These are phyloP conservation scores for Athene cunicularia DNA, from an alignment of 2,113 vertebrate species.

Conservation along the genomic window DNA sequence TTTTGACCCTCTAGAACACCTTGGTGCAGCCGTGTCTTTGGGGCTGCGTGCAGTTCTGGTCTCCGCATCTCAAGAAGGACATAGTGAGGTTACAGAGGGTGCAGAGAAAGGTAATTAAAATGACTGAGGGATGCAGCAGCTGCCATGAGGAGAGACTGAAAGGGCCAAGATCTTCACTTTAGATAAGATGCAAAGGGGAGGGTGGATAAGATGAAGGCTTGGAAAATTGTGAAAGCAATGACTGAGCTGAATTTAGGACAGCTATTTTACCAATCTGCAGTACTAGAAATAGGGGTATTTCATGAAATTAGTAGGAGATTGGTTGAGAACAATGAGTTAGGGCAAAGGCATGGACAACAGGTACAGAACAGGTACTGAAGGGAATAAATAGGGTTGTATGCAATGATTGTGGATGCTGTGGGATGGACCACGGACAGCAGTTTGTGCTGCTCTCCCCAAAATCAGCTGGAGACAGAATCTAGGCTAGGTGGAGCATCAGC, in stretches of 20 bases:
- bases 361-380: background rate
- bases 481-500: background rate
- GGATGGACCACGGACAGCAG: background rate
- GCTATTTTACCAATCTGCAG: background rate
- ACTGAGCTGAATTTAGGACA: background rate
- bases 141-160: background rate
- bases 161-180: background rate
- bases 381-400: background rate
- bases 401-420: accelerated
- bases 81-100: background rate
- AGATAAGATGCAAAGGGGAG: background rate
- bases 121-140: background rate
- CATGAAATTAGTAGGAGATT: background rate
- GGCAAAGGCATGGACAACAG: background rate
- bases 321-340: background rate
- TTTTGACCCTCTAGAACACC: background rate
- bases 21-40: accelerated
- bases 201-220: background rate
- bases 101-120: background rate
- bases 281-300: background rate
- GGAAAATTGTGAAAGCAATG: background rate
- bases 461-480: background rate
- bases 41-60: background rate
- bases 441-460: background rate
- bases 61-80: background rate